Conservation (phyloP, 2,113 vertebrate genomes). For the Dendropsophus ebraccatus region DNA sequence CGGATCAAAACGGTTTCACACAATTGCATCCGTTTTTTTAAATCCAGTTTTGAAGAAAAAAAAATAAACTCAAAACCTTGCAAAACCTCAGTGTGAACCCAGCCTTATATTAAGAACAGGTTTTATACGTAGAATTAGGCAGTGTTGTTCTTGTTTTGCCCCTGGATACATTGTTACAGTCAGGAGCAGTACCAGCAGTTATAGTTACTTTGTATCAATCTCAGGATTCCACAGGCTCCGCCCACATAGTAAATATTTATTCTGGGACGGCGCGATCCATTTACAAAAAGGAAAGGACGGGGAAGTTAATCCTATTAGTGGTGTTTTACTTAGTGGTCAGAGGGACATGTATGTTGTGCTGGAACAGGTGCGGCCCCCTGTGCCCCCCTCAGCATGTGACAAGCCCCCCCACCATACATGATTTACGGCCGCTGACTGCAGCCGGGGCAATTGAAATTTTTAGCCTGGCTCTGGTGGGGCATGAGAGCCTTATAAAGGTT, state of each 20-base stretch:
- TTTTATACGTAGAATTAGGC: no score
- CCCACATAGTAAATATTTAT: neutral
- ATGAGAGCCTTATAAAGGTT: slow-evolving; percentile 38
- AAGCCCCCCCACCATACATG: slow-evolving; percentile 9
- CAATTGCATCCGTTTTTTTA: no score
- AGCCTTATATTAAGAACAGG: no score
- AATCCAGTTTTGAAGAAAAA: no score
- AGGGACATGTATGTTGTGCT: slow-evolving; percentile 26
- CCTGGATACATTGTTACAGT: neutral
- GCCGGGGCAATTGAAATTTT: neutral
- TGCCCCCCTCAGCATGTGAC: neutral
- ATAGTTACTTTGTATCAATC: neutral
- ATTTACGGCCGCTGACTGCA: slow-evolving; percentile 25
- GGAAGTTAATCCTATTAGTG: slow-evolving; percentile 37
- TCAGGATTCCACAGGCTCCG: neutral
- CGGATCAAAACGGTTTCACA: no score
- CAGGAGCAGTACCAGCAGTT: no score
- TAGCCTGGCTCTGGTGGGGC: neutral
- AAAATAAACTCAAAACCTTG: no score
- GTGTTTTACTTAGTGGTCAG: slow-evolving; percentile 38
- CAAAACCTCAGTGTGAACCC: no score
- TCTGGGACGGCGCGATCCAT: neutral
- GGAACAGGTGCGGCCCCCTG: slow-evolving; percentile 39
- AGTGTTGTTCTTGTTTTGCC: no score
- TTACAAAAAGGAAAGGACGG: slow-evolving; percentile 8